Base-by-base conservation (phyloP, 2,888 invertebrate genomes). In the Micoletzkya japonica region DNA sequence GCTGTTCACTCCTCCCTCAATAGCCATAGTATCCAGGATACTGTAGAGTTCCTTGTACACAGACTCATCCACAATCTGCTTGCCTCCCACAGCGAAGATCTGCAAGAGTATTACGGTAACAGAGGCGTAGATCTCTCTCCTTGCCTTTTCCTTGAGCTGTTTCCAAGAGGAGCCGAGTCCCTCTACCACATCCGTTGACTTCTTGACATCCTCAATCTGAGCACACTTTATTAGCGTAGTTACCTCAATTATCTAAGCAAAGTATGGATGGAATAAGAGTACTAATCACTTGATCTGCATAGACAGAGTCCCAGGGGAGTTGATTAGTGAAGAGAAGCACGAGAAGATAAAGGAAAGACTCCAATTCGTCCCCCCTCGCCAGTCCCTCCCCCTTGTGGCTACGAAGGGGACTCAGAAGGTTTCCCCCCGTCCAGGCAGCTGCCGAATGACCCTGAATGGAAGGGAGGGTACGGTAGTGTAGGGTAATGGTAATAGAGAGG, bases 311-410 rank as follows among this genome's bases (percentile, higher is more conserved):
- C 81, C 81, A 81, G 20, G 81, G 80, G 34, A 81, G 73, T 10
- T 70, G 72, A 14, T 77, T 77, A 14, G 68, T 57, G 52, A 73
- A 60, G 72, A 81, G 56, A 60, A 77, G 75, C 36, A 78, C 49
- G n/a, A 77, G 63, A 30, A 75, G 64, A 70, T 78, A 80, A 57
- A 81, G 72, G 75, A 76, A 78, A 2, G 79, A 72, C 71, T 81
- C 78, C 7, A 81, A 59, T 70, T 81, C 81, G 37, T 78, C 77
- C 17, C 77, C 71, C 2, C 70, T 20, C 10, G 44, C 44, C 1
- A 67, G 26, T 37, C 64, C 64, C 24, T 17, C 4, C 10, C 30
- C 54, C 28, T 54, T 54, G 58, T 76, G 75, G 56, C 69, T 72
- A 34, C 44, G 56, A 6, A 75, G 39, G 10, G 81, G 81, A 4